Conservation (phyloP, 2,888 invertebrate genomes). For the Reticulitermes lucifugus region DNA sequence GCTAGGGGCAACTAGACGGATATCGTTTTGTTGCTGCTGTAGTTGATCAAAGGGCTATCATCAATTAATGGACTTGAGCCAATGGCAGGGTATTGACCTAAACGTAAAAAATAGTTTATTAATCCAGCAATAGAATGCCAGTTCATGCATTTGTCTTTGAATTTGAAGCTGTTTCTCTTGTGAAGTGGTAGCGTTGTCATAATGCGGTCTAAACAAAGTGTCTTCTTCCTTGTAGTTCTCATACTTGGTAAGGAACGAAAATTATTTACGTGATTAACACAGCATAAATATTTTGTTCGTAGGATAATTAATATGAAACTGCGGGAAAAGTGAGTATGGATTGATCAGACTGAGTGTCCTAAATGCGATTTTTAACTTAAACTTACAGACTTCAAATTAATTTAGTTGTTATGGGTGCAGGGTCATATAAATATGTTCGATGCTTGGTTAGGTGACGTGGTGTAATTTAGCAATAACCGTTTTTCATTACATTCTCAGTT, state of each 20-base stretch:
- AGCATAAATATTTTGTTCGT: neutral
- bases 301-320: neutral
- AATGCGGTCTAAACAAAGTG: neutral
- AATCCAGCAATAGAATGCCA: conserved; percentile 1
- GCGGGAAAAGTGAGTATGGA: no score
- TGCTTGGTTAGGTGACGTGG: no score
- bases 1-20: neutral
- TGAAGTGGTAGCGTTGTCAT: neutral
- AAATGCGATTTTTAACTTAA: no score
- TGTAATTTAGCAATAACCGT: no score
- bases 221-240: neutral
- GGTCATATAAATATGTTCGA: no score
- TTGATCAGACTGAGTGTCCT: no score
- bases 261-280: neutral
- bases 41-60: conserved; percentile 16
- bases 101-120: conserved; percentile 14
- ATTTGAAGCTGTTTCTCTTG: conserved; percentile 16
- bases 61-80: conserved; percentile 32
- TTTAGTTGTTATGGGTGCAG: neutral
- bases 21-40: neutral
- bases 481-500: no score
- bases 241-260: neutral
- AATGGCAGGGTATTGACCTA: conserved; percentile 23
- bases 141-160: conserved; percentile 24
- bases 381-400: neutral